phyloP scores from a whole-genome alignment of 1,140 invertebrate species.

The Leptoteleia sp. region DNA sequence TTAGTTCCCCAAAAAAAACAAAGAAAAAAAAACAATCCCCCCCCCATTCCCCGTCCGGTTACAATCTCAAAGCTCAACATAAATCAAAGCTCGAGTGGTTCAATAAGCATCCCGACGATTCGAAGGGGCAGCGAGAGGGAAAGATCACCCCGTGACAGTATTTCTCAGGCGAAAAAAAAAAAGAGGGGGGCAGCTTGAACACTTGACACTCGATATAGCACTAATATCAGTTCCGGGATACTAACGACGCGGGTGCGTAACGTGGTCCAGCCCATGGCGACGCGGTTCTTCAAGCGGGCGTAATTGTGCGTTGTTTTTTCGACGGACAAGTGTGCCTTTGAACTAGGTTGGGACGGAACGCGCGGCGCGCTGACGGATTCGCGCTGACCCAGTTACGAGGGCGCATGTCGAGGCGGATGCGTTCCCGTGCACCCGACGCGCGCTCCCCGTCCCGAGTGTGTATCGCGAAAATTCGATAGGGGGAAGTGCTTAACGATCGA shows the following conservation, averaged over 20 bases:
- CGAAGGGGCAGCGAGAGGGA: no score
- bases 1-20: no score
- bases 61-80: no score
- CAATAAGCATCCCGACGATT: no score
- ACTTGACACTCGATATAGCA: no score
- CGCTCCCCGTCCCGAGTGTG: conserved; percentile 14
- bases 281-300: neutral
- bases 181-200: no score
- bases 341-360: conserved; percentile 69
- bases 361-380: conserved; percentile 50
- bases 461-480: conserved; percentile 47
- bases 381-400: conserved; percentile 39
- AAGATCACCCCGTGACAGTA: no score
- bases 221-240: no score
- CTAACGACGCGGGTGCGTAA: conserved; percentile 71
- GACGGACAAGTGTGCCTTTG: conserved; percentile 64
- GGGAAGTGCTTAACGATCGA: conserved; percentile 21
- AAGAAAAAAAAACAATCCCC: no score
- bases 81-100: no score
- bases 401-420: conserved; percentile 25
- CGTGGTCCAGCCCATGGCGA: conserved; percentile 79
- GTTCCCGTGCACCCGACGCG: conserved; percentile 13
- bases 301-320: conserved; percentile 32
- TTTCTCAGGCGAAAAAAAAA: no score
- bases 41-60: no score